Percentiles rank a stretch among this genome's conserved stretches.
Conservation (phyloP, 2,797 vertebrate species). For the Girardinus metallicus region DNA sequence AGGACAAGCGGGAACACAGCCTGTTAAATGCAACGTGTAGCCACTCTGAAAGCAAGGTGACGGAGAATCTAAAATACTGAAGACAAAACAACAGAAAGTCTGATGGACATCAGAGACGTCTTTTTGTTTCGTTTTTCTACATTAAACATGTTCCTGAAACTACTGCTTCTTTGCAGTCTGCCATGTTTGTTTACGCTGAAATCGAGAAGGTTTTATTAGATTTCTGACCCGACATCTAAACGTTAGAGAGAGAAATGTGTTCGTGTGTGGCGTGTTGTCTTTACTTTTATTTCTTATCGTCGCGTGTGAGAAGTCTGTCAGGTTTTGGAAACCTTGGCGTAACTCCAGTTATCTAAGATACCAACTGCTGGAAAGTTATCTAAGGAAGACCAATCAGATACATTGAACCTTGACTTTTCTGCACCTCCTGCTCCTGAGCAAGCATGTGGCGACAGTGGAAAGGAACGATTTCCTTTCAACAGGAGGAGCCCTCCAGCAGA, state of each 20-base stretch:
- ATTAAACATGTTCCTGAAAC: not conserved
- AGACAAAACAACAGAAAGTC: not conserved
- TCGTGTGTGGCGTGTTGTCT: not conserved
- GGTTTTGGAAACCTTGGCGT: not conserved
- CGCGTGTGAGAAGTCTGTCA: not conserved
- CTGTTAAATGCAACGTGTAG: not conserved
- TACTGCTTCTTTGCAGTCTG: no score
- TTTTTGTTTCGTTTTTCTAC: not conserved
- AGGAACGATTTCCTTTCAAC: not conserved
- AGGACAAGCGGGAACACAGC: not conserved
- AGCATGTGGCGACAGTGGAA: not conserved
- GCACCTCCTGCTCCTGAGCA: not conserved
- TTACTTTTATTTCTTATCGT: no score
- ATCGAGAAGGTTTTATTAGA: not conserved
- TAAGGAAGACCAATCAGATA: not conserved
- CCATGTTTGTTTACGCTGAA: not conserved
- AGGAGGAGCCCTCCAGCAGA: not conserved
- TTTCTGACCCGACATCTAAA: not conserved
- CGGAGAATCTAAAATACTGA: not conserved
- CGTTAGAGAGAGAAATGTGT: not conserved
- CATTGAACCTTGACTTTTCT: not conserved
- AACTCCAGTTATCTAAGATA: not conserved
- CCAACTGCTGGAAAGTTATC: not conserved
- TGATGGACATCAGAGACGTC: not conserved
- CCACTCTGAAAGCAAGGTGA: not conserved